Percentiles rank a stretch among this genome's conserved stretches.
These are phyloP conservation scores for Synergus gifuensis DNA, from an alignment of 2,888 invertebrate genomes.

Conservation along the genomic window DNA sequence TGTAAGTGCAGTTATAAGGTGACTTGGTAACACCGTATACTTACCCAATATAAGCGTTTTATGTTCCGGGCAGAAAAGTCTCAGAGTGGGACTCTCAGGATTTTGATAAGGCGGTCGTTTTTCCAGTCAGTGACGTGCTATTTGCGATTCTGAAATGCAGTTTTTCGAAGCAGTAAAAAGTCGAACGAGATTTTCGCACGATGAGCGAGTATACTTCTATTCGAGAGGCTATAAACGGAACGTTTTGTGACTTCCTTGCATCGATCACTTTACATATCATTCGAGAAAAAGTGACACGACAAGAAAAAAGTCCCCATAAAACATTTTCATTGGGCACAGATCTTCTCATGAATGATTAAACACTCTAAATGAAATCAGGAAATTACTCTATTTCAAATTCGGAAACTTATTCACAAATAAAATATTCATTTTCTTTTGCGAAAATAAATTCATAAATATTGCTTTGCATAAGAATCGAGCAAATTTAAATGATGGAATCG, in stretches of 20 bases:
- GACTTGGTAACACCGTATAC: conserved; percentile 32
- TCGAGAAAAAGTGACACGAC: not conserved
- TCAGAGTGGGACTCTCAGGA: conserved; percentile 41
- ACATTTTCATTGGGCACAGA: not conserved
- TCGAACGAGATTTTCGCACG: conserved; percentile 36
- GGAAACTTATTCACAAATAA: too few relatives aligned
- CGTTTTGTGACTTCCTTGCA: conserved; percentile 12
- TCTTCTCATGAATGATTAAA: not conserved
- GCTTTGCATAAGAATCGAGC: too few relatives aligned
- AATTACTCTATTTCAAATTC: too few relatives aligned
- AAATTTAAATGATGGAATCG: too few relatives aligned
- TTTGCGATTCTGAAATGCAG: conserved; percentile 23
- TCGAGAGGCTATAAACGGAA: conserved; percentile 16
- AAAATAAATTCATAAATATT: too few relatives aligned
- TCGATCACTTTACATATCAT: conserved; percentile 15
- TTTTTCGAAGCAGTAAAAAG: conserved; percentile 36
- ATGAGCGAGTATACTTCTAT: conserved; percentile 6
- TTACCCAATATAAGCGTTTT: conserved; percentile 23
- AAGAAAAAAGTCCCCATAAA: not conserved
- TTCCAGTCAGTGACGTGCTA: conserved; percentile 31
- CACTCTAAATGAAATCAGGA: too few relatives aligned
- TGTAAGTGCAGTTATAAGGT: conserved; percentile 34
- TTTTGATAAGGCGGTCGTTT: conserved; percentile 49
- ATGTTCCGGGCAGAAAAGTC: conserved; percentile 26
- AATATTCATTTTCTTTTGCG: too few relatives aligned